Base-by-base conservation (phyloP, 2,888 invertebrate species). In the Oasisia sp. region DNA sequence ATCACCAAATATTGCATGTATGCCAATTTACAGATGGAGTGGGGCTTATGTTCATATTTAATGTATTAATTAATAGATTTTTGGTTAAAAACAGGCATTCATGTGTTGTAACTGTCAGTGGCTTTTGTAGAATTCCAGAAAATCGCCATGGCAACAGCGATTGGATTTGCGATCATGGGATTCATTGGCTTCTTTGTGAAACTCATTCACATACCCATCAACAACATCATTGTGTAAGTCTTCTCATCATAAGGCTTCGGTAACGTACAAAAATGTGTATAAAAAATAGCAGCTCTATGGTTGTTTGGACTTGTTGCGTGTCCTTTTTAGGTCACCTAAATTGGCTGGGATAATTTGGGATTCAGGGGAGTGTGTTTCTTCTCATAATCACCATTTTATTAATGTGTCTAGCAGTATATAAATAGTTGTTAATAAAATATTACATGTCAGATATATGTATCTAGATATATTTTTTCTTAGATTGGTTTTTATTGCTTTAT, bases 181-280 rank as follows among this genome's bases (percentile, higher is more conserved):
- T 99, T 99, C 97, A 99, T 99, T 96, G 99, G 99, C 95, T 99
- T 99, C 97, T 99, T 99, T 95, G 99, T 99, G 89, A 99, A 99
- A 97, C 97, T 99, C 95, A 99, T 99, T 97, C 99, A 99, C 97
- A 99, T 99, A 97, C 99, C 99, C 94, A 99, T 99, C 96, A 97
- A 97, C 95, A 97, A 97, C 95, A 97, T 97, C 95, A 97, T 97
- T 95, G 97, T 97, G 96, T 97, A 96, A 95, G 96, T 96, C 94
- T 93, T 92, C 56, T 92, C 32, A 89, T 32, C 50, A 89, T 92
- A 12, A 50, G 9, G 7, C 11, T 45, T 45, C 45, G 7, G 7
- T 45, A 11, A 50, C 7, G 8, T 50, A 50, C 14, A 50, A 12
- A 12, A 12, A 1, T 74, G 74, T 5, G 27, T 27, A 4, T 5